phyloP scores from a whole-genome alignment of 2,113 vertebrate species.

The Alosa alosa region DNA sequence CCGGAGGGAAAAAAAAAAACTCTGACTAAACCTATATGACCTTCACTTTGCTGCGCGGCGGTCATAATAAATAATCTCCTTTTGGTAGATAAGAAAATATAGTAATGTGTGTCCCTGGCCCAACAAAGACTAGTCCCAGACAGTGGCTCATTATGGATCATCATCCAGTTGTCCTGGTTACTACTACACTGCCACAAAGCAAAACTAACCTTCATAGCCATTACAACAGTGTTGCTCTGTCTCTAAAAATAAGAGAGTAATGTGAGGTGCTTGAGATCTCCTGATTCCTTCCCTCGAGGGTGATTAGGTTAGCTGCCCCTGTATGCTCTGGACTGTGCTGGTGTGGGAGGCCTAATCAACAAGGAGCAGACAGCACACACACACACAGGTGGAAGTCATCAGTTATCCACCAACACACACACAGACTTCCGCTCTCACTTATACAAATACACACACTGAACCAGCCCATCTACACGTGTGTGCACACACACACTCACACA shows the following conservation, averaged over 20 bases:
- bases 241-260: not conserved
- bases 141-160: not conserved
- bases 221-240: not conserved
- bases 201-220: not conserved
- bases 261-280: not conserved
- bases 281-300: not conserved
- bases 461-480: no score
- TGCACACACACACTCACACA: not conserved
- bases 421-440: not conserved
- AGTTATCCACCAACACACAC: not conserved
- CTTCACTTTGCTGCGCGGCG: not conserved
- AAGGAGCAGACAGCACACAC: not conserved
- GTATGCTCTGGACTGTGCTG: not conserved
- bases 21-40: not conserved
- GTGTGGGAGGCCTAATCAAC: not conserved
- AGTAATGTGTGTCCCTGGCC: not conserved
- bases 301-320: not conserved
- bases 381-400: slow-evolving; percentile 9
- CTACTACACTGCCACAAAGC: not conserved
- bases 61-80: not conserved
- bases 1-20: no score
- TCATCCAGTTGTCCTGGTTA: not conserved
- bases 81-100: no score
- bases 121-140: not conserved
- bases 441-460: no score